A percentile compares a stretch with the other conserved stretches of the same genome.
Conservation (phyloP, 2,797 vertebrate species). For the Rachycentron canadum region DNA sequence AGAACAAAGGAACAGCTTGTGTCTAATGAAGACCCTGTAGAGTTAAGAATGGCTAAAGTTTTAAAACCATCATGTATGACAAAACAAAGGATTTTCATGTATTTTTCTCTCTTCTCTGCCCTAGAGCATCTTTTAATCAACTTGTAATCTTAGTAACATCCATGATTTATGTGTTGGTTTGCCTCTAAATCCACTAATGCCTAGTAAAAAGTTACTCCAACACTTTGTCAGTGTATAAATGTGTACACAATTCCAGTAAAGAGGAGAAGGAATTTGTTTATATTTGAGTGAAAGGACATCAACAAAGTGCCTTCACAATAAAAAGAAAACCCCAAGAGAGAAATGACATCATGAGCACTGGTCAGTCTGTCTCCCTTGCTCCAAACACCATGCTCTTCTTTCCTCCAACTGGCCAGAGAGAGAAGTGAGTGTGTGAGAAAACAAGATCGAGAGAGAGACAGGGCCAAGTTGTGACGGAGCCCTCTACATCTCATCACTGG, state of each 20-base stretch:
- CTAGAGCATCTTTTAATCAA: constrained; percentile 13
- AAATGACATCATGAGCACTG: constrained; percentile 52
- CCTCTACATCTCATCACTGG: constrained; percentile 77
- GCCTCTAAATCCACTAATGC: constrained; percentile 38
- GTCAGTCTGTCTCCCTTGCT: constrained; percentile 30
- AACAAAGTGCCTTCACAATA: constrained; percentile 56
- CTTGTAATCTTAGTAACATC: constrained; percentile 14
- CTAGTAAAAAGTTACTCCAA: constrained; percentile 30
- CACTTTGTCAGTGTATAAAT: constrained; percentile 32
- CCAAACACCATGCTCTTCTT: constrained; percentile 29
- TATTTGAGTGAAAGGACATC: constrained; percentile 57
- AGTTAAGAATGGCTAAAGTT: background rate
- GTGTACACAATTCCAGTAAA: constrained; percentile 45
- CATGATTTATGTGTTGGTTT: constrained; percentile 43
- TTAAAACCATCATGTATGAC: constrained; percentile 19
- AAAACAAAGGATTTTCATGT: constrained; percentile 17
- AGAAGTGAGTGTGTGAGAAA: constrained; percentile 53
- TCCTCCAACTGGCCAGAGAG: constrained; percentile 30
- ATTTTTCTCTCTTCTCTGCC: background rate
- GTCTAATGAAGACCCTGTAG: background rate
- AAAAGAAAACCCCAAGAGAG: constrained; percentile 47
- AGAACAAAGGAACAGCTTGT: constrained; percentile 24
- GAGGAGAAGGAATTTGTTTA: constrained; percentile 49
- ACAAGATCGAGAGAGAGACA: constrained; percentile 50
- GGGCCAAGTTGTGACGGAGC: constrained; percentile 65